These are phyloP conservation scores for Cryptotermes secundus DNA, from an alignment of 1,140 invertebrate species.

Conservation along the genomic window DNA sequence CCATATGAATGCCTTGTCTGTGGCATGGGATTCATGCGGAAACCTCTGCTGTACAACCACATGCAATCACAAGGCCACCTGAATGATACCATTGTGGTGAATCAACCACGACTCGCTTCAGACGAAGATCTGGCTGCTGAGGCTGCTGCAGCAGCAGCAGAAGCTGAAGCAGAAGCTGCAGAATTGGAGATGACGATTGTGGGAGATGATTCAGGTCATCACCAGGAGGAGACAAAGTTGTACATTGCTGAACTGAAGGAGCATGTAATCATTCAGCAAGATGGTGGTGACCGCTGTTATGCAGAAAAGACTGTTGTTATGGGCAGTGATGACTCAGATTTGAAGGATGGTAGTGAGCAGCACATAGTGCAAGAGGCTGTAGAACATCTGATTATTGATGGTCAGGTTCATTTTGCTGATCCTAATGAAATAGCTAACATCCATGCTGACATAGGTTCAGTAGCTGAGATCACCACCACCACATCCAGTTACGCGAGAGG, in stretches of 20 bases:
- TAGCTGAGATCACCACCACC: constrained; percentile 30
- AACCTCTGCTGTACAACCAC: constrained; percentile 75
- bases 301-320: constrained; percentile 38
- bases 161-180: constrained; percentile 41
- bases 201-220: constrained; percentile 34
- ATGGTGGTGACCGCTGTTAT: constrained; percentile 42
- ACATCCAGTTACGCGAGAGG: constrained; percentile 36
- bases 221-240: constrained; percentile 49
- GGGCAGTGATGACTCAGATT: constrained; percentile 45
- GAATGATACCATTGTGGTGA: constrained; percentile 76
- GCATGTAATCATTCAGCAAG: constrained; percentile 54
- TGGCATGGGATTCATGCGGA: constrained; percentile 79
- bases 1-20: constrained; percentile 82
- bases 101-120: constrained; percentile 68
- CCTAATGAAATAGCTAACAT: constrained; percentile 24
- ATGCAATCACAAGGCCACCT: constrained; percentile 69
- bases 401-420: constrained; percentile 46
- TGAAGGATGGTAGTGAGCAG: constrained; percentile 44
- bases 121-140: constrained; percentile 56
- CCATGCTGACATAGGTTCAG: constrained; percentile 29
- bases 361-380: constrained; percentile 47
- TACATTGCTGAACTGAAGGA: constrained; percentile 58
- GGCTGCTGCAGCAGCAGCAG: constrained; percentile 47
- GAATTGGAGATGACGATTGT: constrained; percentile 47
- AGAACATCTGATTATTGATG: constrained; percentile 56